These are phyloP conservation scores for Myiothlypis chrysogaster DNA, from an alignment of 2,797 vertebrate genomes.

Conservation along the genomic window DNA sequence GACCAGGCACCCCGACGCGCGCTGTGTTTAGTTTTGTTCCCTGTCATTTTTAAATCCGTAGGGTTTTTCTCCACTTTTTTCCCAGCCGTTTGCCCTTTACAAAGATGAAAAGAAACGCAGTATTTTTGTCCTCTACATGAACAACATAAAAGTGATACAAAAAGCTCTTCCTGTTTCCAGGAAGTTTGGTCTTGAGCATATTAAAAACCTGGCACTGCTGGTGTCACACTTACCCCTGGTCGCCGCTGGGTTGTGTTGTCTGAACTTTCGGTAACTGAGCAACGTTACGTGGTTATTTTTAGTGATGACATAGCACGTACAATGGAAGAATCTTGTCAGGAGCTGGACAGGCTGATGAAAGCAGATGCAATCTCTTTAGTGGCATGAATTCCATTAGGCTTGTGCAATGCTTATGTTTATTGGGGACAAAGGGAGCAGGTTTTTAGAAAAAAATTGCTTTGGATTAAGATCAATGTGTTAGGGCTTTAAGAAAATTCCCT, in stretches of 20 bases:
- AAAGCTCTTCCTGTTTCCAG: not conserved
- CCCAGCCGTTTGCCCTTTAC: not conserved
- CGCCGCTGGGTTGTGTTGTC: not conserved
- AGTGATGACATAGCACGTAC: not conserved
- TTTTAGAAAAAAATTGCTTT: not conserved
- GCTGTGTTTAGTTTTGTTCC: fast-evolving
- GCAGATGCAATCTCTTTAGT: not conserved
- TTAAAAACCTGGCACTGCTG: not conserved
- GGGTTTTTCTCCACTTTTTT: fast-evolving
- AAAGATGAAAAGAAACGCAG: fast-evolving
- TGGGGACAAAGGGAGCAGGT: not conserved
- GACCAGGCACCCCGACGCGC: not conserved
- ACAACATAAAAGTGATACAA: fast-evolving
- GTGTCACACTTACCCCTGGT: not conserved
- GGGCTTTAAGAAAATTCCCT: not conserved
- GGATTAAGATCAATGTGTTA: not conserved
- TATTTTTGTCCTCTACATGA: not conserved
- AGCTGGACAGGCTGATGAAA: not conserved
- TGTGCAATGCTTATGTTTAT: not conserved
- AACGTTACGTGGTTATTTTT: not conserved
- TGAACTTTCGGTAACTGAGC: not conserved
- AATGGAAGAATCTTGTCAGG: not conserved
- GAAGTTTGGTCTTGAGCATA: not conserved
- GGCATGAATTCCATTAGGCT: not conserved
- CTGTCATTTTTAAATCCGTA: fast-evolving